phyloP scores from a whole-genome alignment of 2,113 vertebrate species.

The Rhadina sibilatrix region DNA sequence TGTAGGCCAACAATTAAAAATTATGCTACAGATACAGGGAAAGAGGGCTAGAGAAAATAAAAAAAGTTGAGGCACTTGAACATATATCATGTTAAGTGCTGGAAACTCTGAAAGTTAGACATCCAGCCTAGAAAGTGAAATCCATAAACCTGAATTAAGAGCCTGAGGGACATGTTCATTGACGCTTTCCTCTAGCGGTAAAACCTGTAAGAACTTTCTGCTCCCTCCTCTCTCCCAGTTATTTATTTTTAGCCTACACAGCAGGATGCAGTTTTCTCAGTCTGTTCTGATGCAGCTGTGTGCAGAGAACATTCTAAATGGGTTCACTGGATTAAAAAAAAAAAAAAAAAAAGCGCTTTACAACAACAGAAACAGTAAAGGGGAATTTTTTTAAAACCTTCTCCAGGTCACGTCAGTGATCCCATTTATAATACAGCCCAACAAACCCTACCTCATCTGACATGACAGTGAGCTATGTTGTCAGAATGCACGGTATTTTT shows the following conservation, averaged over 20 bases:
- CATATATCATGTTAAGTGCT: background rate
- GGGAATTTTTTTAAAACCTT: background rate
- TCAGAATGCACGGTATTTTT: background rate
- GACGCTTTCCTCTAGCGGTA: background rate
- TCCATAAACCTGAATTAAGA: constrained; percentile 2
- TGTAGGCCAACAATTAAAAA: background rate
- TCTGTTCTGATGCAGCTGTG: background rate
- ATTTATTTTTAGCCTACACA: constrained; percentile 4
- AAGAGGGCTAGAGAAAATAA: background rate
- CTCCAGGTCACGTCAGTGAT: background rate
- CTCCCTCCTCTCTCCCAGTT: background rate
- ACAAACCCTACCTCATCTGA: background rate
- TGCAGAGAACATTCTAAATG: background rate
- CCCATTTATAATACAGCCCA: background rate
- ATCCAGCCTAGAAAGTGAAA: background rate
- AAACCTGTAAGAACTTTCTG: background rate
- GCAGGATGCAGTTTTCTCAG: background rate
- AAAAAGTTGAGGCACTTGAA: background rate
- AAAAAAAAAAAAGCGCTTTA: background rate
- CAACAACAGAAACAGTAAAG: background rate
- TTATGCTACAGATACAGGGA: background rate
- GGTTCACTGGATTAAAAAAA: background rate
- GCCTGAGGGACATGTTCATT: background rate
- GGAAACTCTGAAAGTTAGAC: background rate
- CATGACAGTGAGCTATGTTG: background rate